Percentiles rank a stretch among this genome's conserved stretches.
Evolutionary conservation across 2,888 invertebrate species (phyloP).

Genomic region (Agonopterix arenella): DNA sequence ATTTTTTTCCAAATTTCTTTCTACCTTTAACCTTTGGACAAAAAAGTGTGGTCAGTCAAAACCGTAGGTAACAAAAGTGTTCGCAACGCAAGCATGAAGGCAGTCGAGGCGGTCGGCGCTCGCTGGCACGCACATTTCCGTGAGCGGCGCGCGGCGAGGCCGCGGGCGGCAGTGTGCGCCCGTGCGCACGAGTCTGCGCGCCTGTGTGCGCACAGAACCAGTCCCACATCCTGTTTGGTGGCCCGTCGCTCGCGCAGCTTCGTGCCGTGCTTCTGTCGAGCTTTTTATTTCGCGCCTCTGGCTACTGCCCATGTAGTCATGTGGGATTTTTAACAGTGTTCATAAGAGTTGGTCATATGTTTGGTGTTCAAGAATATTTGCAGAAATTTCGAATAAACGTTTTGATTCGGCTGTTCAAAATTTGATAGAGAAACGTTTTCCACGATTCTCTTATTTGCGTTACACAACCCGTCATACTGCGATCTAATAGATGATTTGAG

Average conservation of each 20-base stretch:
- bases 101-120: slow-evolving; percentile 13
- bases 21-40: neutral
- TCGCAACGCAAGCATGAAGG: slow-evolving; percentile 25
- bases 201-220: slow-evolving; percentile 61
- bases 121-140: slow-evolving; percentile 69
- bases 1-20: neutral
- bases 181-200: slow-evolving; percentile 18
- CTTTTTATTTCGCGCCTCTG: slow-evolving; percentile 70
- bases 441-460: too few species aligned
- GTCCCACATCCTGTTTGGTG: slow-evolving; percentile 75
- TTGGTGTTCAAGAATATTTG: too few species aligned
- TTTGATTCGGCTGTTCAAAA: too few species aligned
- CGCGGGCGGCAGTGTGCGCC: slow-evolving; percentile 48
- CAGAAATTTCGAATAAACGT: too few species aligned
- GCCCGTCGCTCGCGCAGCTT: slow-evolving; percentile 60
- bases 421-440: too few species aligned
- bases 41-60: neutral
- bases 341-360: too few species aligned
- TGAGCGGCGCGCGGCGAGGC: slow-evolving; percentile 64
- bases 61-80: slow-evolving; percentile 7
- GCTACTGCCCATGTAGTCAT: slow-evolving; percentile 19
- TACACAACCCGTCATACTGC: too few species aligned
- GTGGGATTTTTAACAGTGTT: slow-evolving; percentile 25
- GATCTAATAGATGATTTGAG: too few species aligned
- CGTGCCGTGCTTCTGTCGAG: slow-evolving; percentile 55